Base-by-base conservation (phyloP, 2,888 invertebrate species). In the Morinoia aosen region DNA sequence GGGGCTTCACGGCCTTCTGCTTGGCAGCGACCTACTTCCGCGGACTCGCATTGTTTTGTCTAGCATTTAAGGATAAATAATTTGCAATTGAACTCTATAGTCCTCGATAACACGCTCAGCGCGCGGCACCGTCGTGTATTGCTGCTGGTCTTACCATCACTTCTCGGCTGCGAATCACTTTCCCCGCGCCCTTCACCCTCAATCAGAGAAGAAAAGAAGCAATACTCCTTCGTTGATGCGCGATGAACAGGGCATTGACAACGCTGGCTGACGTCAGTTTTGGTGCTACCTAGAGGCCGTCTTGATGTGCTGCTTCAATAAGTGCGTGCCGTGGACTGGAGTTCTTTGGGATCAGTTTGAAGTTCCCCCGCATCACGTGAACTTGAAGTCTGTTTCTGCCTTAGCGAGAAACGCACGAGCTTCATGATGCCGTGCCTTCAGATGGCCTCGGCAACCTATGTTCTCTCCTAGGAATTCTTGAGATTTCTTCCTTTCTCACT, bases 21-120 rank as follows among this genome's bases (percentile, higher is more conserved):
- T 33, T 76, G 76, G 33, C 33, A 33, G 76, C 0, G 12, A 57
- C 19, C 57, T 93, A 16, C 93, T 93, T 93, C 40, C 16, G 93
- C 12, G 93, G 57, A 93, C 93, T 93, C 33, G 93, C 93, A 93
- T 93, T 12, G 93, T 93, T 90, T 93, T 93, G 57, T 90, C 40
- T 93, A 93, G 93, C 93, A 93, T 93, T 93, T 93, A 93, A 93
- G 93, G 58, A 48, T 93, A 76, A 48, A 93, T 57, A 57, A 57
- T 93, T 93, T 93, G 93, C 93, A 93, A 57, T 93, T 93, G 57
- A 93, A 57, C 93, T 93, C 93, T 25, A 8, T 48, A 93, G 57
- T 93, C 56, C 93, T 93, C 93, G 48, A 93, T 93, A 93, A 93
- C 93, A 93, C 90, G 93, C 57, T 93, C n/a, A n/a, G 93, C 48